phyloP scores from a whole-genome alignment of 2,113 vertebrate species.

The Atrichornis clamosus region DNA sequence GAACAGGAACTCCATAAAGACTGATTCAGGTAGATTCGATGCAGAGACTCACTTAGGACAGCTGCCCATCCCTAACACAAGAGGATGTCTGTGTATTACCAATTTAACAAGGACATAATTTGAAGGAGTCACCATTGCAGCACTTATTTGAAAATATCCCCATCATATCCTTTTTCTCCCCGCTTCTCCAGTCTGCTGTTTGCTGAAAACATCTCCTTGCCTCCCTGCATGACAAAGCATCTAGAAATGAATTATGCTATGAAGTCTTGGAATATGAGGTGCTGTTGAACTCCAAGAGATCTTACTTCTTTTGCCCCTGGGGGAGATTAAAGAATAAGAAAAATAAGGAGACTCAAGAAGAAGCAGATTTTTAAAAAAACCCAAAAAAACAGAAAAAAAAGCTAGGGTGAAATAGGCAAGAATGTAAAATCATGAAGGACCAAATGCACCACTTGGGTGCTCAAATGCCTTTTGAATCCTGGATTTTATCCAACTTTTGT shows the following conservation, averaged over 20 bases:
- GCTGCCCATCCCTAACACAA: background rate
- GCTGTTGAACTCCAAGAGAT: background rate
- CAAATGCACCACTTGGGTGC: background rate
- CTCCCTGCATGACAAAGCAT: background rate
- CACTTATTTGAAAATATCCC: background rate
- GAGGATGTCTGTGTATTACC: background rate
- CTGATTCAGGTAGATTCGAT: background rate
- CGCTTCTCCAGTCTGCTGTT: background rate
- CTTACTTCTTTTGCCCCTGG: background rate
- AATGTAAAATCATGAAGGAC: background rate
- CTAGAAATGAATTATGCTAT: background rate
- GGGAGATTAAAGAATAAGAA: background rate
- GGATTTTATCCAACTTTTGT: background rate
- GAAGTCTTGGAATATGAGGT: background rate
- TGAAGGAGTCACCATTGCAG: background rate
- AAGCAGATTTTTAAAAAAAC: background rate
- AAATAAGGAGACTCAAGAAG: background rate
- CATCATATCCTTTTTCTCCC: background rate
- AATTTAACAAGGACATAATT: background rate
- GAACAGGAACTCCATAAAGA: background rate
- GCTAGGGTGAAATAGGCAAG: background rate
- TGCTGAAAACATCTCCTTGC: background rate
- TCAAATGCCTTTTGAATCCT: background rate
- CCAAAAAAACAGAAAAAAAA: background rate
- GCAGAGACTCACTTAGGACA: background rate